phyloP scores from a whole-genome alignment of 2,888 invertebrate genomes.

The Entomobrya proxima region DNA sequence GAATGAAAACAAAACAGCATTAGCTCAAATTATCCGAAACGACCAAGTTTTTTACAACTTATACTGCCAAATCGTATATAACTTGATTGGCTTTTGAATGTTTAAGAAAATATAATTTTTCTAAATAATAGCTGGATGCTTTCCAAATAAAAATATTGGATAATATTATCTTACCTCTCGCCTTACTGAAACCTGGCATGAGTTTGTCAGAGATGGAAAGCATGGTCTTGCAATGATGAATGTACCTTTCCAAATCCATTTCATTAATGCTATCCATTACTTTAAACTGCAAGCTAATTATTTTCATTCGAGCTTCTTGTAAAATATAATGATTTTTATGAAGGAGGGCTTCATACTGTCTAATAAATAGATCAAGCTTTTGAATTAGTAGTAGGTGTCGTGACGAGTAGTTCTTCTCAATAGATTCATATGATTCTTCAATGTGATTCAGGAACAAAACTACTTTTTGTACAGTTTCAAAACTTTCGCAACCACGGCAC shows the following conservation, averaged over 20 bases:
- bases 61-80: no score
- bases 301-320: slow-evolving; percentile 63
- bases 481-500: slow-evolving; percentile 56
- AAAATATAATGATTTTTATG: slow-evolving; percentile 68
- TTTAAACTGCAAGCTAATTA: slow-evolving; percentile 55
- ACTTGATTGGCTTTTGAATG: no score
- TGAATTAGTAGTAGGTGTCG: slow-evolving; percentile 47
- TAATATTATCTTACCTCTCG: slow-evolving; percentile 43
- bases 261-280: slow-evolving; percentile 52
- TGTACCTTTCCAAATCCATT: slow-evolving; percentile 55
- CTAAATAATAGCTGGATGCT: background rate
- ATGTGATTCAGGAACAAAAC: slow-evolving; percentile 59
- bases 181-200: slow-evolving; percentile 68
- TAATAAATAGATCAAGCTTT: slow-evolving; percentile 49
- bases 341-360: slow-evolving; percentile 26
- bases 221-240: slow-evolving; percentile 61
- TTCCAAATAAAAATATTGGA: background rate
- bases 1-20: background rate
- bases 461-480: slow-evolving; percentile 52
- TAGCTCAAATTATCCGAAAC: background rate
- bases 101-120: background rate
- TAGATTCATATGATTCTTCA: slow-evolving; percentile 58
- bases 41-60: background rate
- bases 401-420: slow-evolving; percentile 13
- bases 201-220: slow-evolving; percentile 66